A percentile compares a stretch with the other conserved stretches of the same genome.
Conservation (phyloP, 2,113 vertebrate genomes). For the Corythaixoides concolor region DNA sequence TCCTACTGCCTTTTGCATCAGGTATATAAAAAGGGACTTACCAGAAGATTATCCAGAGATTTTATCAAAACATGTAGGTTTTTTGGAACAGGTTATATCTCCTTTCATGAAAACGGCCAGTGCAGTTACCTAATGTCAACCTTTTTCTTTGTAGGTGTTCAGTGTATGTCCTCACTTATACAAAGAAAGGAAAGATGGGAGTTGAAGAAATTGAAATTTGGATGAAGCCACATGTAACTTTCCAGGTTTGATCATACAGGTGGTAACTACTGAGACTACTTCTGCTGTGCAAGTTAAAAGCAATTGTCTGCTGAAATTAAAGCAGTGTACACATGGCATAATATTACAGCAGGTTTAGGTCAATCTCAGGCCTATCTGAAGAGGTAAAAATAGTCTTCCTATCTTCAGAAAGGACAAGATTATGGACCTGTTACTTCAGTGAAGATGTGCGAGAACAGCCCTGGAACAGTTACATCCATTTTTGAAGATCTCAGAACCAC, state of each 20-base stretch:
- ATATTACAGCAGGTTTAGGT: background rate
- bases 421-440: background rate
- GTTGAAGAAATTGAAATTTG: background rate
- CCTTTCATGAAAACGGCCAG: background rate
- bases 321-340: background rate
- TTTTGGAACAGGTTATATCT: background rate
- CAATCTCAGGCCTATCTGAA: background rate
- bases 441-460: background rate
- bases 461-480: background rate
- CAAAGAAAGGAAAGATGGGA: background rate
- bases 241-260: background rate
- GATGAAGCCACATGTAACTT: background rate
- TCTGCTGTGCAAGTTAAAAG: background rate
- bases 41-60: background rate
- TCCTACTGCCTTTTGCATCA: background rate
- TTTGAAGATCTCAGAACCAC: background rate
- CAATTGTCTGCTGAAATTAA: background rate
- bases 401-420: background rate
- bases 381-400: background rate
- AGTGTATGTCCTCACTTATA: background rate
- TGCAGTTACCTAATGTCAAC: background rate
- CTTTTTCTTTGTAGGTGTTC: background rate
- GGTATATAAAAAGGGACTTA: background rate
- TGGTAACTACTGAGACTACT: background rate
- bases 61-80: background rate